Evolutionary conservation across 2,797 vertebrate species (phyloP), one percentile per base, ranked within the genome.

Genomic region (Enteromius treurensis): DNA sequence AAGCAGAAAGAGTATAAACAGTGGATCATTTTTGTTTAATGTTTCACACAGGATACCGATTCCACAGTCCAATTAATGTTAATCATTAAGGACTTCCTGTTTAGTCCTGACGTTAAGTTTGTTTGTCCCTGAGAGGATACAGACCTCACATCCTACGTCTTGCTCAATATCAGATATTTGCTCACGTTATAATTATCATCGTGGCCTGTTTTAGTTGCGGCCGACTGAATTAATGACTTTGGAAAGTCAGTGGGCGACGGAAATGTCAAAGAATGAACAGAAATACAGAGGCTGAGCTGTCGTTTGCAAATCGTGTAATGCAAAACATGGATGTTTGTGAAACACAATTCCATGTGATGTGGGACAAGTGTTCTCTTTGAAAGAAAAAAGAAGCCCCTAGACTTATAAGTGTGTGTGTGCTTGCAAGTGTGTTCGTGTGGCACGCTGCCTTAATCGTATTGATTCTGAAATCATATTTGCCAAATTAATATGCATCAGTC

Each of bases 21-120:
- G 90, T 85, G 95, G 95, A 96, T 96, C 93, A 95, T 94, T 95
- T 95, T 95, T 96, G 96, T 96, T 97, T 96, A 97, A 96, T 96
- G 94, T 96, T 97, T 98, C 95, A 95, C 95, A 92, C 93, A 96
- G 93, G 92, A 95, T 94, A 94, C 90, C 92, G 92, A 93, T 92
- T 93, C 81, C 92, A 92, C 91, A 90, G 89, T 93, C 95, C 95
- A 97, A 96, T 97, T 96, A 97, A 95, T 96, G 94, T 93, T 97
- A 96, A 96, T 97, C 94, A 96, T 95, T 69, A 87, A 88, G 88
- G 91, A 92, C 95, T 97, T 97, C 95, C 95, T 96, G 94, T 97
- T 97, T 96, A 96, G 95, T 92, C 94, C 93, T 90, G 92, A 93
- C 89, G 92, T 88, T 88, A 92, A 90, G 88, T 90, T 88, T 95